phyloP scores from a whole-genome alignment of 2,797 vertebrate species.

The Anolis apletophallus region DNA sequence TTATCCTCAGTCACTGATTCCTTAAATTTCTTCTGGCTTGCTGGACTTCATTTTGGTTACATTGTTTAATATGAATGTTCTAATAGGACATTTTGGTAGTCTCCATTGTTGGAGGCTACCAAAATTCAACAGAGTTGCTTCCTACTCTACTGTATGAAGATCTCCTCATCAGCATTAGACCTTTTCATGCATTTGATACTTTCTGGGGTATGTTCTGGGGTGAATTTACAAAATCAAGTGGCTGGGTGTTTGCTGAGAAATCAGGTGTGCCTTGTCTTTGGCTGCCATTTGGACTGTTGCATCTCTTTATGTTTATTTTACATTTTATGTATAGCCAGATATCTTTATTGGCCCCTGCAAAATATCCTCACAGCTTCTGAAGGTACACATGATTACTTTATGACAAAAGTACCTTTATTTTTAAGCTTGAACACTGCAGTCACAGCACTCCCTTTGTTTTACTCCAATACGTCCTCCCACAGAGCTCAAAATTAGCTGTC shows the following conservation, averaged over 20 bases:
- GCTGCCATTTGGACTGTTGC: neutral
- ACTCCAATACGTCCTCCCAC: neutral
- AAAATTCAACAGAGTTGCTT: slow-evolving; percentile 62
- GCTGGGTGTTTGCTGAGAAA: neutral
- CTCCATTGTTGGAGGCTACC: slow-evolving; percentile 33
- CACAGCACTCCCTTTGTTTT: slow-evolving; percentile 5
- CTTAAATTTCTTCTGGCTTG: neutral
- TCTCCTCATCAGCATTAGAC: slow-evolving; percentile 57
- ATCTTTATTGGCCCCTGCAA: neutral
- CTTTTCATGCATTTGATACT: slow-evolving; percentile 7
- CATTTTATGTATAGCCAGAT: neutral
- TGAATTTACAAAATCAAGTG: slow-evolving; percentile 1
- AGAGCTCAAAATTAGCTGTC: neutral
- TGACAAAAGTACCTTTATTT: slow-evolving; percentile 9
- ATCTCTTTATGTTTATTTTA: neutral
- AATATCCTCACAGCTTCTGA: neutral
- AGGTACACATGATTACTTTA: neutral
- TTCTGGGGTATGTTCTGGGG: neutral
- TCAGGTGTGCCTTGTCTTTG: neutral
- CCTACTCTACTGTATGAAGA: slow-evolving; percentile 60
- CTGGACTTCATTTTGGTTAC: neutral
- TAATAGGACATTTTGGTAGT: slow-evolving; percentile 45
- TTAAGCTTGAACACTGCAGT: neutral
- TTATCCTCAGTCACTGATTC: neutral
- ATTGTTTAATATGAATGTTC: slow-evolving; percentile 40